Conservation (phyloP, 2,797 vertebrate genomes). For the Paguma larvata region DNA sequence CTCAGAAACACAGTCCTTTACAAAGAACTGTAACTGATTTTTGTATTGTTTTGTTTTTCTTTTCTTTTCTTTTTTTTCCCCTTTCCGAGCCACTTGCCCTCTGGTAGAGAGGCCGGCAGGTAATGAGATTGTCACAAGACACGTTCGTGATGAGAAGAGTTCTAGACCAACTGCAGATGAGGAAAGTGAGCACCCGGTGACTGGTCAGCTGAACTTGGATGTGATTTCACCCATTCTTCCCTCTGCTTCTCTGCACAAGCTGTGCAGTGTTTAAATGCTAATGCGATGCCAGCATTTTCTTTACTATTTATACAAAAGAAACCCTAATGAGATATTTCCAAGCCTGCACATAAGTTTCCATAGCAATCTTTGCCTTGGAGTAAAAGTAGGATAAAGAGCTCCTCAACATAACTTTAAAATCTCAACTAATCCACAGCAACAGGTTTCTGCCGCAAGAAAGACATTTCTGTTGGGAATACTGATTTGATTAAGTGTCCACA, state of each 20-base stretch:
- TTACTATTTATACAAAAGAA: conserved; percentile 57
- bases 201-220: not conserved
- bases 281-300: conserved; percentile 32
- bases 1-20: not conserved
- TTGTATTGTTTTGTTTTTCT: not conserved
- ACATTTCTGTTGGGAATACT: conserved; percentile 17
- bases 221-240: not conserved
- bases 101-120: not conserved
- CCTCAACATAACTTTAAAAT: conserved; percentile 59
- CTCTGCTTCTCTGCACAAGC: not conserved
- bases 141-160: not conserved
- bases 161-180: not conserved
- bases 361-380: conserved; percentile 64
- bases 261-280: conserved; percentile 28
- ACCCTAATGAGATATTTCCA: conserved; percentile 67
- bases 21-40: not conserved
- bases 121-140: not conserved
- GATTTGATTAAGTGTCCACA: conserved; percentile 72
- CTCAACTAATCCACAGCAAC: conserved; percentile 50
- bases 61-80: fast-evolving
- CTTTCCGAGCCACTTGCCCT: not conserved
- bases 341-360: conserved; percentile 64
- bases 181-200: not conserved
- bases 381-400: conserved; percentile 69
- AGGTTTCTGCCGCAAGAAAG: conserved; percentile 62